Evolutionary conservation across 2,113 vertebrate genomes (phyloP), one percentile per base, ranked within the genome.

Genomic region (western clawed frog (Xenopus tropicalis)): DNA sequence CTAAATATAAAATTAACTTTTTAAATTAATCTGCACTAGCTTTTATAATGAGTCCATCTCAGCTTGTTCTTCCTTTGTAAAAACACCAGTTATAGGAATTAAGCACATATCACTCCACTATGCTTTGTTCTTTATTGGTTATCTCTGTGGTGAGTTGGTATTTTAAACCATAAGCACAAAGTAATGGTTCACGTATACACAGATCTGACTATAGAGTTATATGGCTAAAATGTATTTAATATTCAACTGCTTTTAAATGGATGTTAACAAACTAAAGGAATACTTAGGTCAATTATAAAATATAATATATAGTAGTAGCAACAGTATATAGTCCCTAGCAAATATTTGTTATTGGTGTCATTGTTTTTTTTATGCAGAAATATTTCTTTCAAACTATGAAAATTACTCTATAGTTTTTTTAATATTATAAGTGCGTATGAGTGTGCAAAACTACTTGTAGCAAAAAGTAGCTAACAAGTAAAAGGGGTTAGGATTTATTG

Each of bases 31-130:
- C 29, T 14, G 14, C 48, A 71, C 21, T n/a, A 71, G 51, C 25
- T 44, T 63, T 52, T 20, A 52, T 62, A 71, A 71, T 71, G 59
- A 63, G 70, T 24, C 37, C 52, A 59, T 44, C 59, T 63, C 70
- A 71, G 70, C 59, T 71, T 62, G 59, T 23, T 20, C 19, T 71
- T 71, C 70, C 70, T 63, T 23, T 71, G 63, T 71, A 71, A 71
- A 71, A 19, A 63, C 48, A 24, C 59, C 43, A 71, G 25, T 57
- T 56, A 19, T 10, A 37, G 44, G 29, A 43, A 62, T 62, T 29
- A 71, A 52, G 59, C 51, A 17, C 59, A 71, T 62, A 9, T n/a
- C n/a, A 4, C 70, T 52, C 70, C n/a, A 12, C 70, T 58, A 59
- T 63, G 70, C 37, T 71, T 71, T 25, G 13, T 16, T 52, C 12